These are phyloP conservation scores for Odontothrips loti DNA, from an alignment of 2,888 invertebrate species.

Conservation along the genomic window DNA sequence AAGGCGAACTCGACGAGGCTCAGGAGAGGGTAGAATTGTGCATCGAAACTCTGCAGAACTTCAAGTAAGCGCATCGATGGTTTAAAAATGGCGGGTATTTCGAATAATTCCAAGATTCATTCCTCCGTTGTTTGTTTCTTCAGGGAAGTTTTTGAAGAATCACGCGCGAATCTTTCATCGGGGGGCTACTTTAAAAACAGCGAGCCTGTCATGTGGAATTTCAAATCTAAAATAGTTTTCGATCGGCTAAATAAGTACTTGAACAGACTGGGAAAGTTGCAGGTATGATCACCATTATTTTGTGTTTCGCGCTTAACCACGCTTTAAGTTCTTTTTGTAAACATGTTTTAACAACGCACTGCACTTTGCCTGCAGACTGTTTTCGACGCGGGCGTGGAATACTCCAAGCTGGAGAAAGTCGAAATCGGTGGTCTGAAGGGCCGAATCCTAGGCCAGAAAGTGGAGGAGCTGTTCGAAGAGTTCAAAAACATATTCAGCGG, in stretches of 20 bases:
- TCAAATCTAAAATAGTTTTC: constrained; percentile 68
- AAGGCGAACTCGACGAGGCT: constrained; percentile 77
- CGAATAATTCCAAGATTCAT: constrained; percentile 30
- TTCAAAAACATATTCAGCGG: constrained; percentile 46
- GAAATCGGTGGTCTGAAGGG: constrained; percentile 69
- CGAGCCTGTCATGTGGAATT: constrained; percentile 67
- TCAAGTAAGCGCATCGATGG: constrained; percentile 50
- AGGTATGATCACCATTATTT: constrained; percentile 40
- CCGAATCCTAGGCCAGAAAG: constrained; percentile 54
- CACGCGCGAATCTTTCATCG: constrained; percentile 42
- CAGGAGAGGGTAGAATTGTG: constrained; percentile 56
- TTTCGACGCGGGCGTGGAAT: constrained; percentile 73
- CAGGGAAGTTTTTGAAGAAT: constrained; percentile 50
- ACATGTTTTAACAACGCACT: too few species aligned
- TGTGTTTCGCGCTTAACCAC: too few species aligned
- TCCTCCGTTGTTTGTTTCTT: constrained; percentile 32
- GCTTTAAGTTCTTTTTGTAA: too few species aligned
- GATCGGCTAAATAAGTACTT: constrained; percentile 61
- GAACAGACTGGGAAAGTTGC: constrained; percentile 59
- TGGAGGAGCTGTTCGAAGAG: constrained; percentile 45
- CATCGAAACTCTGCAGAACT: constrained; percentile 52
- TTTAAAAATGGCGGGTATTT: constrained; percentile 2
- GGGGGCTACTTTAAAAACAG: constrained; percentile 33
- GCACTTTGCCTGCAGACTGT: constrained; percentile 51
- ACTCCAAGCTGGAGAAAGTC: constrained; percentile 80